Evolutionary conservation across 2,888 invertebrate genomes (phyloP), one percentile per base, ranked within the genome.

Genomic region (Dione vanillae): DNA sequence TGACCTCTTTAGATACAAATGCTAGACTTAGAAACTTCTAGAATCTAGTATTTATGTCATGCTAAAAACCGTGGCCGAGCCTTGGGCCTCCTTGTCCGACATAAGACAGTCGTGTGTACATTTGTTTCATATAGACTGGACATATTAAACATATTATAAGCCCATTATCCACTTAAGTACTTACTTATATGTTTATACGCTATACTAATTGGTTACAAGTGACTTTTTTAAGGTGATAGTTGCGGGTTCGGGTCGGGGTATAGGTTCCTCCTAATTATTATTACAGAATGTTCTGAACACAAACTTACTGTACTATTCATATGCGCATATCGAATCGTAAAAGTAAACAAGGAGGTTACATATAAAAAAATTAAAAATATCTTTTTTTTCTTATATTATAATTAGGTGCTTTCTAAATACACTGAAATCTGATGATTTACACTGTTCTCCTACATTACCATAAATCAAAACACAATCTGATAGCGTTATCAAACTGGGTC

Each of bases 1-100:
- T n/a, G n/a, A n/a, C n/a, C n/a, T n/a, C n/a, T n/a, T n/a, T 47
- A 47, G 45, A 47, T 47, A 47, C 5, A 47, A n/a, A 16, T 11
- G 27, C 52, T 52, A 27, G 27, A 20, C n/a, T n/a, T 20, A n/a
- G n/a, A 72, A 66, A 69, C 19, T 59, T 72, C 52, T 71, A 68
- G 64, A 52, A 65, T 56, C 52, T 66, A 71, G 72, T 73, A 75
- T 73, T 70, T 74, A 65, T 75, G 75, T 72, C 70, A 74, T 66
- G 71, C 74, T 69, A 74, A 61, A 65, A 75, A 61, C 65, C 70
- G 67, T 41, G 61, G 35, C 65, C 47, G 40, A 64, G 45, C 40
- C 65, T n/a, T n/a, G n/a, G n/a, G n/a, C n/a, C 70, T 67, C 73
- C 73, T 73, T 73, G 73, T 73, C 65, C 54, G 58, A 73, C 73